Conservation (phyloP, 2,888 invertebrate species). For the Lottia scabra region DNA sequence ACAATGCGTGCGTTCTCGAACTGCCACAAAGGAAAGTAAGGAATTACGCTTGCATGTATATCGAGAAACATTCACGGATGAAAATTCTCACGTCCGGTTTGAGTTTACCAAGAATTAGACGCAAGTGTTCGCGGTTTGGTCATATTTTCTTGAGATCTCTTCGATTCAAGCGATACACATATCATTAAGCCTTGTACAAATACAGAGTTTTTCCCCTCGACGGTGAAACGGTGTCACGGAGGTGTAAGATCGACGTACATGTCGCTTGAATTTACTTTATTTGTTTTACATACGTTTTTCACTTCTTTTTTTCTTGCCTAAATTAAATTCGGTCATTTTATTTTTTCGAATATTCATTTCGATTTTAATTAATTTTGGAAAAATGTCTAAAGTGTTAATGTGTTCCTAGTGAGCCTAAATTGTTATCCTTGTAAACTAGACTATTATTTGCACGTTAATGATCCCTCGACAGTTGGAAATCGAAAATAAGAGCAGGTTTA, state of each 20-base stretch:
- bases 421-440: no score
- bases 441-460: no score
- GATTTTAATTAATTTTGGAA: no score
- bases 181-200: neutral
- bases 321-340: no score
- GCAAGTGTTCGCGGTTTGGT: conserved; percentile 2
- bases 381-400: no score
- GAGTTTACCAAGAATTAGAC: neutral
- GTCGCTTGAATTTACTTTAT: neutral
- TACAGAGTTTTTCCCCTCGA: neutral
- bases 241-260: neutral
- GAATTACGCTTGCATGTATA: conserved; percentile 2
- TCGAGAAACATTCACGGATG: neutral
- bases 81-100: neutral
- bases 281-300: no score
- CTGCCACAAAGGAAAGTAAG: neutral
- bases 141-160: neutral
- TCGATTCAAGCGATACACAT: neutral
- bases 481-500: no score
- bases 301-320: no score
- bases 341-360: no score
- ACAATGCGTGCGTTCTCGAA: neutral
- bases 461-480: no score
- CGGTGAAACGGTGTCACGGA: neutral
- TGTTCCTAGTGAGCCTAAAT: no score